Base-by-base conservation (phyloP, 1,140 invertebrate species). In the Dreissena polymorpha region DNA sequence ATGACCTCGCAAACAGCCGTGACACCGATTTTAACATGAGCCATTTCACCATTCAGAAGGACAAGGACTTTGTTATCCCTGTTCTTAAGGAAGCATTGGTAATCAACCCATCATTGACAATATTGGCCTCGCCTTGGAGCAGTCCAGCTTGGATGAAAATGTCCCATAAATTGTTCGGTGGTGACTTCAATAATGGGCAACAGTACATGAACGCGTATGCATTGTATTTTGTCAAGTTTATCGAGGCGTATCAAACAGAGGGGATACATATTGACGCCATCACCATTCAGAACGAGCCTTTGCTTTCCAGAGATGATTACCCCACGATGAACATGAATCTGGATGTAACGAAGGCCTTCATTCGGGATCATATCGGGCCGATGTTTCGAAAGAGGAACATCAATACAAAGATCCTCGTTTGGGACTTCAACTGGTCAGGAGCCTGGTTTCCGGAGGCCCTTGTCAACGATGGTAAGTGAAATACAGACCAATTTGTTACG, bases 61-160 rank as follows among this genome's bases (percentile, higher is more conserved):
- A 89, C 69, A 51, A 64, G 13, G 69, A 73, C 10, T 89, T 86
- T 60, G 82, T 88, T 5, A 84, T 89, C n/a, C 88, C 88, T 7
- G 76, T 88, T 27, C 50, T 89, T 0, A 87, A 87, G 25, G 83
- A 89, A 60, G 86, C 86, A 14, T 13, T 86, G 10, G 16, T 65
- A 7, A 72, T 88, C 5, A 89, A 89, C 51, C 88, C 88, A 5
- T 50, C 82, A 5, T 57, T 89, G 2, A 84, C 74, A 63, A 86
- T 89, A 16, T 50, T 89, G 13, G 88, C 72, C 25, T 84, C 87
- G 8, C 88, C 88, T 10, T 89, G 88, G 88, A 81, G 79, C 27
- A 71, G 84, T 5, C 88, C 88, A 6, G 85, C 86, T 0, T 89
- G 88, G 88, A 89, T 89, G 88, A 89, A 89, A 74, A 77, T 55